Evolutionary conservation across 2,113 vertebrate species (phyloP), one percentile per base, ranked within the genome.

Genomic region (Puffinus mauretanicus): DNA sequence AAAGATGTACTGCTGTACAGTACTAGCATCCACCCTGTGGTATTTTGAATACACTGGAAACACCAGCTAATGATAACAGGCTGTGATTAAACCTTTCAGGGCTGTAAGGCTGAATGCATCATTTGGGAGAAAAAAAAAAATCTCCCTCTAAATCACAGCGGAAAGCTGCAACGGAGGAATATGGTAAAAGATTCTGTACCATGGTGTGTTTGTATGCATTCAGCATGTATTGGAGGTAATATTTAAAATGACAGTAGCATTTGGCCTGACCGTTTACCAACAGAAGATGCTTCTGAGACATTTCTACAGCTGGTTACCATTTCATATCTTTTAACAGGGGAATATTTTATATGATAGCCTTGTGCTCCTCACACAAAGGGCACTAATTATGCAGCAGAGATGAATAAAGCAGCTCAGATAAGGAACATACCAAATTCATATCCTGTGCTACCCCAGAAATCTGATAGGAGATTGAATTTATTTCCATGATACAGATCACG

Each of bases 381-480:
- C 80, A 88, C 77, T 94, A 92, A 96, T 96, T 96, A 90, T 75
- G 71, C 86, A 84, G 60, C 64, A 78, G 60, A 86, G 65, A 92
- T 55, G 47, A 88, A 96, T 80, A 90, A 94, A 94, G 52, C 44
- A 51, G 32, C 52, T 95, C 42, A 93, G 96, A 97, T 84, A 96
- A 93, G 65, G 86, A 94, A 81, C 52, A 32, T 75, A 92, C 60
- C 64, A 93, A 95, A 91, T 88, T 94, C 83, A 97, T 95, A 96
- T 95, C 88, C 88, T 92, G 86, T 94, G 82, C 57, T 90, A 78
- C 32, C 60, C 69, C 55, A 66, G 80, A 90, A 92, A 91, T 90
- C 86, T 92, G 94, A 93, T 95, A 95, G n/a, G 69, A 86, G 38
- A 49, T 36, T 88, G n/a, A 96, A 88, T 81, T 75, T 78, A 60